These are phyloP conservation scores for Gambusia yucatana DNA, from an alignment of 2,797 vertebrate genomes.

Conservation along the genomic window DNA sequence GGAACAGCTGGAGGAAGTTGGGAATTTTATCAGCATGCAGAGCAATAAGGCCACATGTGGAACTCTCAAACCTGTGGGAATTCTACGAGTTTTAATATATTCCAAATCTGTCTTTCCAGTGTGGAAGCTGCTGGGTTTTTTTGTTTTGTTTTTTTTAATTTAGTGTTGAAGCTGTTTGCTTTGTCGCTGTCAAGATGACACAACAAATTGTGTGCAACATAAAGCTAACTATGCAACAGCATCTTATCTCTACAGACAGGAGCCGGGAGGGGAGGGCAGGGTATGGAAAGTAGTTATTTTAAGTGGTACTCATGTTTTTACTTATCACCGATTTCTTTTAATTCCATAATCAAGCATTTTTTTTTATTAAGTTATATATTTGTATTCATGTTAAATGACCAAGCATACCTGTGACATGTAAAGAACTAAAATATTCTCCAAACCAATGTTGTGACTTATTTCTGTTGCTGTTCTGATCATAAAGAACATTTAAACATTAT, in stretches of 20 bases:
- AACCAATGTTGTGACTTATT: conserved; percentile 4
- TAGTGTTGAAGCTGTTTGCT: neutral
- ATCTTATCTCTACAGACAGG: neutral
- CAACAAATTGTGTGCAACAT: neutral
- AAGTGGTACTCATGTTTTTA: conserved; percentile 16
- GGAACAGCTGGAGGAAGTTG: conserved; percentile 4
- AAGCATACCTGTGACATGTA: conserved; percentile 18
- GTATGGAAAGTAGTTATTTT: neutral
- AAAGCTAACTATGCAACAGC: conserved; percentile 51
- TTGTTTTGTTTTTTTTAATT: neutral
- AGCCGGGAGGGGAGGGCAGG: neutral
- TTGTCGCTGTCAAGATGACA: neutral
- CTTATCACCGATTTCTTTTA: conserved; percentile 11
- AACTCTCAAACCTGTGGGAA: neutral
- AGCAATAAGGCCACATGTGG: conserved; percentile 39
- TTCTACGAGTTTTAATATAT: neutral
- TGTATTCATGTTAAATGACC: conserved; percentile 24
- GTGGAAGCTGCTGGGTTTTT: neutral
- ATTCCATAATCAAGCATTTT: conserved; percentile 10
- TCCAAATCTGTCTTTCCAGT: conserved; percentile 4
- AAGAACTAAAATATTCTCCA: conserved; percentile 35
- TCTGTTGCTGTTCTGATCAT: neutral
- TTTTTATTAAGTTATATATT: conserved; percentile 32
- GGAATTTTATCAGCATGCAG: conserved; percentile 8
- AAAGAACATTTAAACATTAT: neutral